Percentiles rank a stretch among this genome's conserved stretches.
These are phyloP conservation scores for Chrysomallon squamiferum DNA, from an alignment of 1,140 invertebrate genomes.

Conservation along the genomic window DNA sequence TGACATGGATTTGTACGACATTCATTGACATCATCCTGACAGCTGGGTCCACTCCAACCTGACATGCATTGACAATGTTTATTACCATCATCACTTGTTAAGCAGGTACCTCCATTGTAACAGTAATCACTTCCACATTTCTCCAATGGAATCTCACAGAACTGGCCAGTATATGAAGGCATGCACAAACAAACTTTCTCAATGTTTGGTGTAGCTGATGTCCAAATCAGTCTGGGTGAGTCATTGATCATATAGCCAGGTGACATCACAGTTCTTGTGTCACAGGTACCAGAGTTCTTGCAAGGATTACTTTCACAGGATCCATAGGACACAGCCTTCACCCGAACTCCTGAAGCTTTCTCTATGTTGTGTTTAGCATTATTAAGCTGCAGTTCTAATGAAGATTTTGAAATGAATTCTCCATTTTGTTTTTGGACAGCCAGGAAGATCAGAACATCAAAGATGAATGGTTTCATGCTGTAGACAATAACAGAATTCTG, in stretches of 20 bases:
- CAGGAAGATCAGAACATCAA: constrained; percentile 21
- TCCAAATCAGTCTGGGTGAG: constrained; percentile 83
- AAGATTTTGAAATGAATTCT: background rate
- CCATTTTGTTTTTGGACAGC: constrained; percentile 15
- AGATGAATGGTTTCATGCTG: constrained; percentile 15
- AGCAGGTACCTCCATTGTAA: constrained; percentile 86
- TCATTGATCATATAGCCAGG: constrained; percentile 76
- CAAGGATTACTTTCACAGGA: constrained; percentile 28
- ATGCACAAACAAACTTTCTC: constrained; percentile 89
- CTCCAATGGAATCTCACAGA: constrained; percentile 75
- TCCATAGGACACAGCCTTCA: constrained; percentile 24
- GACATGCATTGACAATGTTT: constrained; percentile 84
- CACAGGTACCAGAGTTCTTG: constrained; percentile 59
- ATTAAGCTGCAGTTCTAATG: constrained; percentile 5
- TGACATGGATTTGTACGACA: constrained; percentile 72
- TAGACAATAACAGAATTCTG: constrained; percentile 18
- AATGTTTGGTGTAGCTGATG: constrained; percentile 91
- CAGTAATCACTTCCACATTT: constrained; percentile 91
- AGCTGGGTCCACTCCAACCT: constrained; percentile 68
- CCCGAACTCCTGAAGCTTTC: constrained; percentile 22
- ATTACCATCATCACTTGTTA: constrained; percentile 69
- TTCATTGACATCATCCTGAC: constrained; percentile 92
- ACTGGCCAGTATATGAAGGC: constrained; percentile 83
- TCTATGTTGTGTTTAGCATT: constrained; percentile 19
- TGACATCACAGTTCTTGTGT: constrained; percentile 67